Evolutionary conservation across 2,113 vertebrate species (phyloP).

Genomic region (Forbesichthys papilliferus): DNA sequence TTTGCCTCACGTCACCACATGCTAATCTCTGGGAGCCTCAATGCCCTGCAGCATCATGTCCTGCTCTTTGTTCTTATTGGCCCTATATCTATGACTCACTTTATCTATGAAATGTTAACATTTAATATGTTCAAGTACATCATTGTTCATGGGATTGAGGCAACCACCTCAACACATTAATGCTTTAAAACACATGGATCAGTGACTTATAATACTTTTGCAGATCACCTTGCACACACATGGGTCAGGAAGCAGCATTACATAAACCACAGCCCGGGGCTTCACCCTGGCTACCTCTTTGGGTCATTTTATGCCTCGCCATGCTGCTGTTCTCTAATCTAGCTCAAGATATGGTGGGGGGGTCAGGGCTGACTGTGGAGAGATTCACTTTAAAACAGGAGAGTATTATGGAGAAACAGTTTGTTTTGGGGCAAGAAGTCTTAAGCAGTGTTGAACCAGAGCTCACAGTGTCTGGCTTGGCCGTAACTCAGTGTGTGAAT

Average conservation of each 20-base stretch:
- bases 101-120: too few relatives aligned
- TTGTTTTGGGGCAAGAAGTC: not conserved
- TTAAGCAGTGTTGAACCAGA: not conserved
- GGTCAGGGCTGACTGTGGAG: not conserved
- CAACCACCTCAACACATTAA: too few relatives aligned
- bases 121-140: too few relatives aligned
- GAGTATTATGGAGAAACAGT: not conserved
- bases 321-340: slow-evolving; percentile 8
- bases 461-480: not conserved
- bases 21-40: too few relatives aligned
- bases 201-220: too few relatives aligned
- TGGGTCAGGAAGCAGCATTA: not conserved
- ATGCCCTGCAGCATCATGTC: too few relatives aligned
- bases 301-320: slow-evolving; percentile 6
- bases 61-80: too few relatives aligned
- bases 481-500: slow-evolving; percentile 46
- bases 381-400: slow-evolving; percentile 1
- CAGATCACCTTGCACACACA: too few relatives aligned
- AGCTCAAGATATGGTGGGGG: not conserved
- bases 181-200: too few relatives aligned
- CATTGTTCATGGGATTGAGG: too few relatives aligned
- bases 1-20: too few relatives aligned
- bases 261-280: not conserved
- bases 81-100: too few relatives aligned
- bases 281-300: slow-evolving; percentile 16